phyloP scores from a whole-genome alignment of 2,113 vertebrate genomes.

The Varanus komodoensis region DNA sequence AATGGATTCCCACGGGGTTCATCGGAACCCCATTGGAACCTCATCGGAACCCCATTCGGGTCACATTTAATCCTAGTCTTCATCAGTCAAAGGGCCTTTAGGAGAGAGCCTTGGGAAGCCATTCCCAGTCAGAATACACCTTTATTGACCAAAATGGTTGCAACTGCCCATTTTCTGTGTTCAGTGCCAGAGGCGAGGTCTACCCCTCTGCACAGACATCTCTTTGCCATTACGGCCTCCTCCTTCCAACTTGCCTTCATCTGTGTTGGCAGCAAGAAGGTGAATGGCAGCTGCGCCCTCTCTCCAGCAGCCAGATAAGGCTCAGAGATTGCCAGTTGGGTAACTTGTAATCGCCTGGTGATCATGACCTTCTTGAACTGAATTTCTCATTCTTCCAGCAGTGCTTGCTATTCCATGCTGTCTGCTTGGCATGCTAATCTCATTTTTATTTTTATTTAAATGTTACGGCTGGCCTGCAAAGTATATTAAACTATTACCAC shows the following conservation, averaged over 20 bases:
- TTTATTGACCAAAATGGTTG: neutral
- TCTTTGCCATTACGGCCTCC: neutral
- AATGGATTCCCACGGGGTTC: too few relatives aligned
- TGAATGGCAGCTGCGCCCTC: neutral
- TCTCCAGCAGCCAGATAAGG: neutral
- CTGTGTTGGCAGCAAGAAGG: neutral
- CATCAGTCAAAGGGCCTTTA: neutral
- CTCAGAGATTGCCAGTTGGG: too few relatives aligned
- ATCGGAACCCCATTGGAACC: too few relatives aligned
- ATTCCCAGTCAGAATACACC: neutral
- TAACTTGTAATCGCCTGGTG: neutral
- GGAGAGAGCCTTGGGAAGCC: neutral
- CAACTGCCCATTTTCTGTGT: neutral
- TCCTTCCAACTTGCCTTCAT: neutral
- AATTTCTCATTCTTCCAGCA: neutral
- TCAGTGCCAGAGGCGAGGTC: neutral
- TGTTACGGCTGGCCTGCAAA: constrained; percentile 31
- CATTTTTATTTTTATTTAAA: constrained; percentile 11
- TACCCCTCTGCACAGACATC: neutral
- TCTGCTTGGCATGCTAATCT: rapidly evolving
- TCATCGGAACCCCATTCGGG: too few relatives aligned
- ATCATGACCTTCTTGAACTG: neutral
- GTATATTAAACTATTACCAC: constrained; percentile 15
- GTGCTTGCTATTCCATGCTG: neutral
- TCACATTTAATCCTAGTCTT: too few relatives aligned